Percentiles rank a stretch among this genome's conserved stretches.
Evolutionary conservation across 2,113 vertebrate genomes (phyloP).

Genomic region (Baryphthengus martii): DNA sequence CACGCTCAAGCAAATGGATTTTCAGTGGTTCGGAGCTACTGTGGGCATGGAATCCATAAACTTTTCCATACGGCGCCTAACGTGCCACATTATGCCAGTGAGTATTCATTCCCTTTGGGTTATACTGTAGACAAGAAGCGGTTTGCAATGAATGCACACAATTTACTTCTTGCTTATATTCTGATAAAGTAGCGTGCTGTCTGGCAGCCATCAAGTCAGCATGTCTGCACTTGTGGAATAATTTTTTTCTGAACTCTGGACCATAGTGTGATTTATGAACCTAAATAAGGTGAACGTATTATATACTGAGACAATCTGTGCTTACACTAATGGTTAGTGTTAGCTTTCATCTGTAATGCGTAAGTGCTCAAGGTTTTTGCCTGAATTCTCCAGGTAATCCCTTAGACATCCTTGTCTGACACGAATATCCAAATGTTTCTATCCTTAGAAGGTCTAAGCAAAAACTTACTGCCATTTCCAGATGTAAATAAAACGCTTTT

Average conservation of each 20-base stretch:
- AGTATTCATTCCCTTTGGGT: constrained; percentile 55
- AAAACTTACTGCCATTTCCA: not conserved
- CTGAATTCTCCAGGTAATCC: not conserved
- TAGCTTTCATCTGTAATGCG: not conserved
- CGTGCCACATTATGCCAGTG: constrained; percentile 92
- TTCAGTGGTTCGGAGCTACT: constrained; percentile 98
- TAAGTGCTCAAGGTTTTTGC: not conserved
- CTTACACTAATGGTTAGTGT: not conserved
- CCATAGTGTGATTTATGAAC: not conserved
- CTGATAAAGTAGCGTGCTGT: not conserved
- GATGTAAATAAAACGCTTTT: not conserved
- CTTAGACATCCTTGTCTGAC: not conserved
- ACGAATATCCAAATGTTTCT: not conserved
- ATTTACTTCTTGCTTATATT: not conserved
- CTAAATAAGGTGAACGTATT: not conserved
- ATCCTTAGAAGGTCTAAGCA: not conserved
- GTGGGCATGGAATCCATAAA: constrained; percentile 96
- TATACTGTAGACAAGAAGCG: not conserved
- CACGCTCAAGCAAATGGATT: constrained; percentile 95
- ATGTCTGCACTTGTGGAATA: not conserved
- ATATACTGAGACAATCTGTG: not conserved
- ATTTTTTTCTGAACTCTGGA: not conserved
- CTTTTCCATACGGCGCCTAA: constrained; percentile 98
- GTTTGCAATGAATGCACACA: not conserved
- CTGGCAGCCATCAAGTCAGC: not conserved